A percentile compares a stretch with the other conserved stretches of the same genome.
Evolutionary conservation across 1,140 invertebrate species (phyloP).

Genomic region (Trachymyrmex septentrionalis): DNA sequence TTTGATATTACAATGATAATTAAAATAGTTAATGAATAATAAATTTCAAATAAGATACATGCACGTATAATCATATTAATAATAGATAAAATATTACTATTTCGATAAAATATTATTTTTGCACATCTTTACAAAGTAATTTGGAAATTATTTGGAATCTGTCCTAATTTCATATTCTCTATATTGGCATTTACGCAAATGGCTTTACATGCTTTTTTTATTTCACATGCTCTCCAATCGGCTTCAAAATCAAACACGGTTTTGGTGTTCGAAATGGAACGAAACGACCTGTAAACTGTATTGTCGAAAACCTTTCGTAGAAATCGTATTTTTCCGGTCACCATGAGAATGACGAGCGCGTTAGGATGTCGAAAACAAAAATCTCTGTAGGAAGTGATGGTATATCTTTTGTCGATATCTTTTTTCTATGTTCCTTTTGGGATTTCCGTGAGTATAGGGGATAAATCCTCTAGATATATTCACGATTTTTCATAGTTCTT

Average conservation of each 20-base stretch:
- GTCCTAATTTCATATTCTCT: constrained; percentile 6
- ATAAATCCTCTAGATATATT: not conserved
- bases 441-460: not conserved
- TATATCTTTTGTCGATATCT: constrained; percentile 1
- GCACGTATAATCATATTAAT: not conserved
- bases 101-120: not conserved
- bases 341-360: not conserved
- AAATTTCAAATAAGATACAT: not conserved
- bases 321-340: constrained; percentile 27
- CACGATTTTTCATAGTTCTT: not conserved
- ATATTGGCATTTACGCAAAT: not conserved
- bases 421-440: not conserved
- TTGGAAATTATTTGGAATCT: not conserved
- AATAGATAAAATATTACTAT: not conserved
- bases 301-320: constrained; percentile 34
- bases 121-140: not conserved
- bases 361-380: constrained; percentile 52
- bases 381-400: not conserved
- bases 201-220: not conserved
- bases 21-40: not conserved
- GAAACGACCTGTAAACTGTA: constrained; percentile 41
- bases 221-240: not conserved
- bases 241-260: constrained; percentile 22
- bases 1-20: not conserved
- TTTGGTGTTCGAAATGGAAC: constrained; percentile 26